Evolutionary conservation across 2,888 invertebrate species (phyloP).

Genomic region (Chironomus tentans): DNA sequence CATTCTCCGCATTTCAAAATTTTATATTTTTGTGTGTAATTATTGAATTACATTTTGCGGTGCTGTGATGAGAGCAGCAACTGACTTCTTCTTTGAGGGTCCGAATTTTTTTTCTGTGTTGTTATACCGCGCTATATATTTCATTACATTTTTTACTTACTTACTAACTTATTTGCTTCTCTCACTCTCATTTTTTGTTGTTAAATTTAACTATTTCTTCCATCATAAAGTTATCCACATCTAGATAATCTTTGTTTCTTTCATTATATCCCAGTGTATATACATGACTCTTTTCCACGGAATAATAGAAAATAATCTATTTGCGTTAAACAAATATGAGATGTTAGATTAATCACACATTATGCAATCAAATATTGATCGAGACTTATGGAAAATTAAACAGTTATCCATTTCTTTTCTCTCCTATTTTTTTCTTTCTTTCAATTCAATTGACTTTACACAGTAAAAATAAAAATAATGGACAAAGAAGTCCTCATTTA

Average conservation of each 20-base stretch:
- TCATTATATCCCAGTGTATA: not conserved
- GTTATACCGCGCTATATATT: not conserved
- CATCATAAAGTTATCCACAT: not conserved
- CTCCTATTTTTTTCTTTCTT: not conserved
- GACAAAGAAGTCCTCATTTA: too few relatives aligned
- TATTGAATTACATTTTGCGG: too few relatives aligned
- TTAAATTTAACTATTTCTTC: not conserved
- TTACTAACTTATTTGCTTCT: not conserved
- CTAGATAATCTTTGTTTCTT: conserved; percentile 1
- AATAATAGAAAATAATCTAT: conserved; percentile 14
- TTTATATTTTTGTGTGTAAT: not conserved
- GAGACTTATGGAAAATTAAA: conserved; percentile 17
- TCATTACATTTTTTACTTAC: not conserved
- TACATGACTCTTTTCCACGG: not conserved
- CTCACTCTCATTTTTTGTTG: not conserved
- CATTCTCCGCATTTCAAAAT: not conserved
- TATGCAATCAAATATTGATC: conserved; percentile 25
- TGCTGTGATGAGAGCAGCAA: too few relatives aligned
- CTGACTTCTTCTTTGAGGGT: not conserved
- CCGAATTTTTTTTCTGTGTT: not conserved
- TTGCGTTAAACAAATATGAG: conserved; percentile 11
- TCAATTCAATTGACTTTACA: not conserved
- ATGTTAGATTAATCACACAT: conserved; percentile 24
- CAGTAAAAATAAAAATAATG: too few relatives aligned
- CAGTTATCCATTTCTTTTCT: conserved; percentile 14